Evolutionary conservation across 2,888 invertebrate species (phyloP), one percentile per base, ranked within the genome.

Genomic region (Caenorhabditis japonica): DNA sequence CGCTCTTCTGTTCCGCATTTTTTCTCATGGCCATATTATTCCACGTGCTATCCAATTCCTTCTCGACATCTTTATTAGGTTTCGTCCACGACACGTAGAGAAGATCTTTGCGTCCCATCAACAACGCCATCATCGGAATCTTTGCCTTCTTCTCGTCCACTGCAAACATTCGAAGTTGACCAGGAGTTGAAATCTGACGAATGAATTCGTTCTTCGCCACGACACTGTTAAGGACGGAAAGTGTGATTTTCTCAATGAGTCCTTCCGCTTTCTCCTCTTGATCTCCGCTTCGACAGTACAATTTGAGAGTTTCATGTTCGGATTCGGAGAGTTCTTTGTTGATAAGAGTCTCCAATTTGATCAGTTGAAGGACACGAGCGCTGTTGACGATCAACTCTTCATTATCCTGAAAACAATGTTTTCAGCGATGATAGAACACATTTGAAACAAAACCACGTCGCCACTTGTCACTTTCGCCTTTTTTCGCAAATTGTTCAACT

Each of bases 141-240:
- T 47, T 47, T 15, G 47, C 47, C 33, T 47, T 47, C 13, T 47
- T 47, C 47, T 47, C 47, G 34, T 47, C 47, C 5, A 47, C 47
- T 7, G 47, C 47, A 30, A 12, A 47, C 47, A 47, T 47, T 33
- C 47, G 30, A 30, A 47, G 17, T n/a, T 47, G 33, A 19, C 47
- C 47, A 10, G 47, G 47, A 33, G 34, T 47, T 13, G 33, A 46
- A 23, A 46, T 30, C 8, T 13, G 25, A 27, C 46, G 46, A 27
- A 46, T 46, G 33, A 47, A 47, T 15, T 33, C 12, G 10, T 33
- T 47, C 15, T 46, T 46, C 17, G 47, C 17, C 4, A 23, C 19
- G 17, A 47, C 47, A 17, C 33, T 33, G 21, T 21, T 33, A 10
- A 47, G 12, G 7, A 47, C 47, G 12, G 19, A 13, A 30, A 47